phyloP scores from a whole-genome alignment of 2,113 vertebrate species.

The Tychaedon coryphoeus region DNA sequence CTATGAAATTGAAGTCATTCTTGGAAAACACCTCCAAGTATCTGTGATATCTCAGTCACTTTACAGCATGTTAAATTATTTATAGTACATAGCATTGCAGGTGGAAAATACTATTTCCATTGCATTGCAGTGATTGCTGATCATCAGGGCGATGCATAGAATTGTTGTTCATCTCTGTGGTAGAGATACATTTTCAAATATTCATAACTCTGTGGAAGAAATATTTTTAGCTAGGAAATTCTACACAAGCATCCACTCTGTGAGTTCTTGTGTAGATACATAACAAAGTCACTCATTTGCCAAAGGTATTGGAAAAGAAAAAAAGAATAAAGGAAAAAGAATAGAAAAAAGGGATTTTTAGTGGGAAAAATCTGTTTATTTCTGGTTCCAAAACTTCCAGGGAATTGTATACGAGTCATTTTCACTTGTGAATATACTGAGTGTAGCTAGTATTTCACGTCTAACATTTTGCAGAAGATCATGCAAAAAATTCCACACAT shows the following conservation, averaged over 20 bases:
- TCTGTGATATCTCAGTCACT: neutral
- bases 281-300: neutral
- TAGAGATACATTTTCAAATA: slow-evolving; percentile 31
- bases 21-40: neutral
- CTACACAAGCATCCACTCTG: neutral
- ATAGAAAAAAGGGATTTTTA: neutral
- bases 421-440: neutral
- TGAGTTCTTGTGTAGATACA: neutral
- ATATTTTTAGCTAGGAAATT: neutral
- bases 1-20: neutral
- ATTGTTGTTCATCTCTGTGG: neutral
- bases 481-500: neutral
- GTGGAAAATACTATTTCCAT: neutral
- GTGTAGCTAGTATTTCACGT: neutral
- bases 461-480: neutral
- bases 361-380: neutral
- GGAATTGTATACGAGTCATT: neutral
- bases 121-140: neutral
- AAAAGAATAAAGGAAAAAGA: no score
- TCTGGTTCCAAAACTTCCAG: neutral
- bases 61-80: neutral
- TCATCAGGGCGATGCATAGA: neutral
- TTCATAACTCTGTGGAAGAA: neutral
- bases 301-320: neutral
- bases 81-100: neutral